These are phyloP conservation scores for Siniperca scherzeri DNA, from an alignment of 2,797 vertebrate genomes.

Conservation along the genomic window DNA sequence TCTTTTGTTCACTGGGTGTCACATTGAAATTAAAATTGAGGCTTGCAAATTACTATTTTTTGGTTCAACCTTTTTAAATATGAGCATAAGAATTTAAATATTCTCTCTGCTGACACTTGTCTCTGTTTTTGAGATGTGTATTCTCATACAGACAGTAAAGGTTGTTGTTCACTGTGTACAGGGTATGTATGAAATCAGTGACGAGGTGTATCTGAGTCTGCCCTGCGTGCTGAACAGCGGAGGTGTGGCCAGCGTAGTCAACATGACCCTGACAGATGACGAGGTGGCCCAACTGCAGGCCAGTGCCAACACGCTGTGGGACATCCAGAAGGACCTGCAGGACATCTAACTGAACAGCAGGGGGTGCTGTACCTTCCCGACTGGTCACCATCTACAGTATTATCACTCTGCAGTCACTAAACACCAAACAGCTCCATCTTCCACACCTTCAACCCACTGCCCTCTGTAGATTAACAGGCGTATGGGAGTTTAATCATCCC, in stretches of 20 bases:
- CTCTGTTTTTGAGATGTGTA: not conserved
- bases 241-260: slow-evolving; percentile 92
- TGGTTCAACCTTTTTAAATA: not conserved
- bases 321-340: slow-evolving; percentile 94
- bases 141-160: slow-evolving; percentile 1
- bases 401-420: slow-evolving; percentile 30
- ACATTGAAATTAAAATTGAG: too few relatives aligned
- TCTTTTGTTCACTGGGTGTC: not conserved
- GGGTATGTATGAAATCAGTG: slow-evolving; percentile 93
- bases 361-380: slow-evolving; percentile 26
- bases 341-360: slow-evolving; percentile 84
- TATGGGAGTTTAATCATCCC: slow-evolving; percentile 10
- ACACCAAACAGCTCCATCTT: slow-evolving; percentile 34
- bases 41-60: not conserved
- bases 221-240: slow-evolving; percentile 90
- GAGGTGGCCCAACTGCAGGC: slow-evolving; percentile 92
- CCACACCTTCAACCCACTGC: slow-evolving; percentile 14
- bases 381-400: slow-evolving; percentile 10
- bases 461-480: slow-evolving; percentile 41
- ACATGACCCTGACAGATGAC: slow-evolving; percentile 93
- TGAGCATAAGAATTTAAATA: not conserved
- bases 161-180: slow-evolving; percentile 64
- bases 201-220: slow-evolving; percentile 95
- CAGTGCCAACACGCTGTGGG: slow-evolving; percentile 93
- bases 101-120: not conserved